Evolutionary conservation across 2,888 invertebrate genomes (phyloP), one percentile per base, ranked within the genome.

Genomic region (Yponomeuta plumbellus): DNA sequence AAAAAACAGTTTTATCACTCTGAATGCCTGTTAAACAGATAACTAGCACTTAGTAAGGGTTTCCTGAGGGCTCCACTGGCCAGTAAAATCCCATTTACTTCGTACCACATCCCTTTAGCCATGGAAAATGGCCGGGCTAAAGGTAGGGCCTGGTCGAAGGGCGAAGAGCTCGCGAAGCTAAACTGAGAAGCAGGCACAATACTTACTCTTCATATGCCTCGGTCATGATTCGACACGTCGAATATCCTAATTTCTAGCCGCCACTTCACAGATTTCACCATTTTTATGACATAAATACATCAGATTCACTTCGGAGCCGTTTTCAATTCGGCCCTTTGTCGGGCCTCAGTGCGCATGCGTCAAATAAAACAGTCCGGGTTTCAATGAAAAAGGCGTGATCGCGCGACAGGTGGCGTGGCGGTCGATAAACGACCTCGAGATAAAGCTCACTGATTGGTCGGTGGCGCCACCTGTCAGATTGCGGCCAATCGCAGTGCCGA

Each of bases 181-280:
- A 83, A 76, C 75, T 83, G 81, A 81, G 81, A 78, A 73, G 80
- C 76, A 80, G 77, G 71, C 73, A 76, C 77, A 78, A 71, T 84
- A 94, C 95, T 96, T 93, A 96, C 96, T 96, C 95, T 94, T 96
- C 96, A 95, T 94, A 95, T 94, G 94, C 94, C 94, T 96, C 96
- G 95, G 95, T 96, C 96, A 96, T 96, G 96, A 92, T 96, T 95
- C 92, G 94, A 94, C 92, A 94, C 94, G 93, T 93, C 93, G 93
- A 94, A 94, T 94, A 94, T 94, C 93, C 94, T 95, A 96, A 94
- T 95, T 94, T 93, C 94, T 93, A 94, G 94, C 94, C 93, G 94
- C 94, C 93, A 94, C 94, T 93, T 94, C 93, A 93, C 94, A 93
- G 93, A 94, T 93, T 94, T 94, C 94, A 94, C 94, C 95, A 95